Conservation (phyloP, 2,113 vertebrate genomes). For the Eupsittula cactorum region DNA sequence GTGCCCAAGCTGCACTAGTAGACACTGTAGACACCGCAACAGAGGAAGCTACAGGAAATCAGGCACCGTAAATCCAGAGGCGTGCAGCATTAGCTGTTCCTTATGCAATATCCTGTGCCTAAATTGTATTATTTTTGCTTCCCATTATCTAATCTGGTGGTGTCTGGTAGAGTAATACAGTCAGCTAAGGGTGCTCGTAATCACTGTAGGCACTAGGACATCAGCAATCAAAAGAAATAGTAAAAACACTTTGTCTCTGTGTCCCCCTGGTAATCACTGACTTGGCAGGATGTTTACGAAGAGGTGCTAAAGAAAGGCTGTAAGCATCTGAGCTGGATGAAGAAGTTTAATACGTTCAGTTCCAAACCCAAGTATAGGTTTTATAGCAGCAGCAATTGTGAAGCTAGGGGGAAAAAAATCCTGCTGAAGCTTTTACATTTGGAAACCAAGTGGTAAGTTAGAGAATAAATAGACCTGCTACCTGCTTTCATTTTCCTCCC, state of each 20-base stretch:
- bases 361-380: not conserved
- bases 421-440: not conserved
- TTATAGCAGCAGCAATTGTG: not conserved
- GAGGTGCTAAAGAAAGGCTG: not conserved
- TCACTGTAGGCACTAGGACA: not conserved
- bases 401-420: not conserved
- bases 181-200: not conserved
- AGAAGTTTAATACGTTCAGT: not conserved
- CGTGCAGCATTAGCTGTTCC: not conserved
- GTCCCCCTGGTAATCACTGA: not conserved
- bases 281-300: not conserved
- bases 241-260: not conserved
- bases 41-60: slow-evolving; percentile 42
- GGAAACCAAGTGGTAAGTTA: not conserved
- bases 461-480: not conserved
- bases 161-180: not conserved
- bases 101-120: slow-evolving; percentile 48
- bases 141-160: not conserved
- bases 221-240: not conserved
- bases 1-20: not conserved
- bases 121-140: slow-evolving; percentile 36
- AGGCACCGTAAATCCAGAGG: slow-evolving; percentile 14
- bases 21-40: not conserved
- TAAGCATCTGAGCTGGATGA: not conserved
- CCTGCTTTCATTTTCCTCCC: not conserved